phyloP scores from a whole-genome alignment of 2,797 vertebrate species.

The Lemur catta region DNA sequence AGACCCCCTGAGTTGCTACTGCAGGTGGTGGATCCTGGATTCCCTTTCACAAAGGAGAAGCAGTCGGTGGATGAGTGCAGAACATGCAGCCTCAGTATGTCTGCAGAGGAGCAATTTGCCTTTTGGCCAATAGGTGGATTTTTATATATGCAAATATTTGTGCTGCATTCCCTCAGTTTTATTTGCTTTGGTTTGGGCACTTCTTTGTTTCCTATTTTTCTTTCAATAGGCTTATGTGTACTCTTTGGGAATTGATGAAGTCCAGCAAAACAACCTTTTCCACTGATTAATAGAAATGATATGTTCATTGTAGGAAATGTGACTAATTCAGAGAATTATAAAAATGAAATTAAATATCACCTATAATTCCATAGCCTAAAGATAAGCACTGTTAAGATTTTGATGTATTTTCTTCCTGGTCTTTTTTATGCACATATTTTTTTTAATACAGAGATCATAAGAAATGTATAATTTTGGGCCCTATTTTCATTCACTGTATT shows the following conservation, averaged over 20 bases:
- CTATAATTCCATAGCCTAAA: not conserved
- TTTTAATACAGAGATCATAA: not conserved
- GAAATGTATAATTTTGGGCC: not conserved
- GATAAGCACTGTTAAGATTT: not conserved
- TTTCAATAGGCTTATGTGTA: not conserved
- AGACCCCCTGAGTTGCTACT: not conserved
- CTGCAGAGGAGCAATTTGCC: not conserved
- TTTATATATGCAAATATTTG: not conserved
- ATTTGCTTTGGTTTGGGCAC: not conserved
- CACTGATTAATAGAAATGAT: constrained; percentile 21
- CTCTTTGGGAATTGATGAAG: not conserved
- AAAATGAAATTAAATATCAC: constrained; percentile 23
- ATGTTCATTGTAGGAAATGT: not conserved
- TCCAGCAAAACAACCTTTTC: not conserved
- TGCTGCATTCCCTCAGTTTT: not conserved
- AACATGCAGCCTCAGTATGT: not conserved
- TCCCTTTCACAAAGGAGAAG: not conserved
- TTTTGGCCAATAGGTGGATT: not conserved
- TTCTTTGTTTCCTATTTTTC: not conserved
- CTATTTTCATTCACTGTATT: not conserved
- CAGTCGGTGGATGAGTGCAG: not conserved
- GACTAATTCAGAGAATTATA: constrained; percentile 12
- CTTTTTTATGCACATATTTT: not conserved
- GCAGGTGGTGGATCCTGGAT: too few species aligned
- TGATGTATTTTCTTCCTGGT: too few species aligned